A percentile compares a stretch with the other conserved stretches of the same genome.
These are phyloP conservation scores for Eumaeus atala DNA, from an alignment of 1,140 invertebrate genomes.

Conservation along the genomic window DNA sequence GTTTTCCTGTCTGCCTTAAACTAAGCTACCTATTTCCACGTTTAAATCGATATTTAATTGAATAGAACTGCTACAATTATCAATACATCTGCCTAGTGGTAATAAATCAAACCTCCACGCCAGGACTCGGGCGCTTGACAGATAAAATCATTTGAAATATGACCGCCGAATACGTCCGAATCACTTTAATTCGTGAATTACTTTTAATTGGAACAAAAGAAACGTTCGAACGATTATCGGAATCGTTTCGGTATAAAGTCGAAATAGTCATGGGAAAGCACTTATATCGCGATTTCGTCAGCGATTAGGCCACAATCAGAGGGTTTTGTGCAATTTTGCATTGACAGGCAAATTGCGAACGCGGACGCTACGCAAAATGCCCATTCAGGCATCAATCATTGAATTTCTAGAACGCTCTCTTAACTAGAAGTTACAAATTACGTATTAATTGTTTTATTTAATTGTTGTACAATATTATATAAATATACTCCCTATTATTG, in stretches of 20 bases:
- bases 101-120: constrained; percentile 48
- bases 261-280: constrained; percentile 63
- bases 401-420: not conserved
- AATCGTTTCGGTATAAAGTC: constrained; percentile 49
- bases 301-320: constrained; percentile 62
- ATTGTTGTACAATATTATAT: too few relatives aligned
- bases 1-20: too few relatives aligned
- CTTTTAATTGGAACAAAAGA: constrained; percentile 64
- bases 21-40: constrained; percentile 15
- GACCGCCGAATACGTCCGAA: constrained; percentile 40
- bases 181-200: constrained; percentile 61
- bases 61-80: constrained; percentile 47
- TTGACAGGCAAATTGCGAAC: constrained; percentile 64
- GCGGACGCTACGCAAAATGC: constrained; percentile 25
- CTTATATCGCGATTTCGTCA: constrained; percentile 39
- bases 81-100: constrained; percentile 49
- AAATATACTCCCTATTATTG: too few relatives aligned
- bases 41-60: constrained; percentile 30
- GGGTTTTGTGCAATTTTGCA: constrained; percentile 61
- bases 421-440: too few relatives aligned
- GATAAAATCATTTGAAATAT: constrained; percentile 60
- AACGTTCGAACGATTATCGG: constrained; percentile 45
- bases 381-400: constrained; percentile 11
- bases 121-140: constrained; percentile 43
- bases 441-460: too few relatives aligned